These are phyloP conservation scores for Tenthredo distinguenda DNA, from an alignment of 2,888 invertebrate species.

Conservation along the genomic window DNA sequence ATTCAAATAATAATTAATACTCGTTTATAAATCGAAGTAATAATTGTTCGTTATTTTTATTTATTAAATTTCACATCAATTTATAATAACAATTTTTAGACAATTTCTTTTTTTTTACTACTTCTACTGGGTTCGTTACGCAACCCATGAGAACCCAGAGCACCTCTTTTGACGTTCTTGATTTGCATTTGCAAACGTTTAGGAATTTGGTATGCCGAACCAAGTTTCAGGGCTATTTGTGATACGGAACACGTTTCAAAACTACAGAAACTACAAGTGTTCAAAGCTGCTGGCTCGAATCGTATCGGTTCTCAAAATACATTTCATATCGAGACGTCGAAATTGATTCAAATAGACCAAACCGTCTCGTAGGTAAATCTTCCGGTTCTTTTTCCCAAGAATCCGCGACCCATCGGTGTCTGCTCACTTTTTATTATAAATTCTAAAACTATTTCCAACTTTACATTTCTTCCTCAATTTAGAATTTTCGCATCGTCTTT, in stretches of 20 bases:
- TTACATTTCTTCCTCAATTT: not conserved
- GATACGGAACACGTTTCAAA: not conserved
- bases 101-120: too few species aligned
- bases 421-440: not conserved
- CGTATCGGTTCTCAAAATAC: not conserved
- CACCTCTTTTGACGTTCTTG: not conserved
- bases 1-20: too few species aligned
- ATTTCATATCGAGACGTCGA: not conserved
- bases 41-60: too few species aligned
- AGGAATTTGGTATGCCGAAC: not conserved
- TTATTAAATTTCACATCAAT: too few species aligned
- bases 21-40: too few species aligned
- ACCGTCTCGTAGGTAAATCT: not conserved
- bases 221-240: not conserved
- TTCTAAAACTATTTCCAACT: not conserved
- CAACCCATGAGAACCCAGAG: not conserved
- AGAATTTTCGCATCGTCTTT: not conserved
- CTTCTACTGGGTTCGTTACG: not conserved
- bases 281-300: not conserved
- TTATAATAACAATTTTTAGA: too few species aligned
- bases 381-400: not conserved
- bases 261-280: not conserved
- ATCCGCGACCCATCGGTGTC: not conserved
- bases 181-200: not conserved
- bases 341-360: not conserved